These are phyloP conservation scores for Aurelia coerulea DNA, from an alignment of 30 jellyfish, hydroid and myxozoan genomes.

Conservation along the genomic window DNA sequence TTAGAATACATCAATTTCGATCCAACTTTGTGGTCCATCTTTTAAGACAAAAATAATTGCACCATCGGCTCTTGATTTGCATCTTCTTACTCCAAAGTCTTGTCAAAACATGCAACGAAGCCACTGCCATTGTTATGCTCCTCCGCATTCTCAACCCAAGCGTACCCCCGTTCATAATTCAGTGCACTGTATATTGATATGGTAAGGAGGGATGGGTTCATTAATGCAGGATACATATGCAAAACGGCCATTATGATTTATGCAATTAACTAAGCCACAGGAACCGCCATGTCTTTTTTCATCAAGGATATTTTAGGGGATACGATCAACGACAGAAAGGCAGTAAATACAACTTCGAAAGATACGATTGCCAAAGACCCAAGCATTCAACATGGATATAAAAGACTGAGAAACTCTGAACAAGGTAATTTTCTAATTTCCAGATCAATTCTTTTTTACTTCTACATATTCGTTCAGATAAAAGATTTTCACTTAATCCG, in stretches of 20 bases:
- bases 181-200: conserved; percentile 36
- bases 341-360: conserved; percentile 8
- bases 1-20: too few species aligned
- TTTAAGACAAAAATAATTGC: too few species aligned
- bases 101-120: too few species aligned
- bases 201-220: conserved; percentile 26
- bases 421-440: conserved; percentile 6
- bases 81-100: too few species aligned
- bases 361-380: background rate
- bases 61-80: too few species aligned
- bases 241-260: conserved; percentile 4
- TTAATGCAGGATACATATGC: conserved; percentile 14
- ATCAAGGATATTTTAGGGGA: conserved; percentile 72
- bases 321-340: conserved; percentile 3
- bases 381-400: background rate
- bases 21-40: too few species aligned
- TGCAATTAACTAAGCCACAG: conserved; percentile 11
- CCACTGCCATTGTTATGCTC: too few species aligned
- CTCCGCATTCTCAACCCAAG: too few species aligned
- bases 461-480: too few species aligned
- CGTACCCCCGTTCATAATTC: conserved; percentile 37
- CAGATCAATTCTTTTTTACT: background rate
- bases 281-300: conserved; percentile 58
- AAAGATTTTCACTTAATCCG: too few species aligned
- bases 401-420: background rate